Conservation (phyloP, 2,113 vertebrate genomes). For the Ranitomeya variabilis region DNA sequence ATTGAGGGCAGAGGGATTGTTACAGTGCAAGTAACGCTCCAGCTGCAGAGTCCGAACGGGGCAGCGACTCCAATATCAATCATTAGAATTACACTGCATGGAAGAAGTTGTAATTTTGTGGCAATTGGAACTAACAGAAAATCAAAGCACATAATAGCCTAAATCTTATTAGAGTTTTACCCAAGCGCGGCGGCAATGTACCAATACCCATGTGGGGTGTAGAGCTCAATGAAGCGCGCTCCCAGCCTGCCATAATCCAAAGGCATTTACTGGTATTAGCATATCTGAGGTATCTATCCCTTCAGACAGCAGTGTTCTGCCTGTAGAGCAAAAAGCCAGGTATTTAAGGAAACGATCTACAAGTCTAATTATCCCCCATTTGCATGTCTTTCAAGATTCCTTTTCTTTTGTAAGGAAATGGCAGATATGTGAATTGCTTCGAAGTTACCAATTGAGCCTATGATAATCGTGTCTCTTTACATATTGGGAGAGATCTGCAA, state of each 20-base stretch:
- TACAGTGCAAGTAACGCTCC: background rate
- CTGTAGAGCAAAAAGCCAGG: constrained; percentile 67
- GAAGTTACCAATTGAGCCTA: constrained; percentile 33
- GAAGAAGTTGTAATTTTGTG: constrained; percentile 67
- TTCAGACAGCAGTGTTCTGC: constrained; percentile 61
- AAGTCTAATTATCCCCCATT: constrained; percentile 68
- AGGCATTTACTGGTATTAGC: constrained; percentile 69
- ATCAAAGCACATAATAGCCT: constrained; percentile 69
- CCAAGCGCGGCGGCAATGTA: constrained; percentile 60
- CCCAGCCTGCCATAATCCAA: constrained; percentile 66
- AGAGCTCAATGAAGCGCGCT: constrained; percentile 40
- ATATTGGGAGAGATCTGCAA: constrained; percentile 17
- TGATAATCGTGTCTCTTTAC: constrained; percentile 53
- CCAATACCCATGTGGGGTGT: constrained; percentile 60
- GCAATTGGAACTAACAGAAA: constrained; percentile 60
- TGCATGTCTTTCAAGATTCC: constrained; percentile 64
- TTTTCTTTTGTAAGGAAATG: constrained; percentile 58
- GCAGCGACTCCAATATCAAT: constrained; percentile 6
- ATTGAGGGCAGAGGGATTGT: background rate
- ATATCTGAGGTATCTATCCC: constrained; percentile 66
- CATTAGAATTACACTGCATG: constrained; percentile 29
- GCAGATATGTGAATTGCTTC: constrained; percentile 39
- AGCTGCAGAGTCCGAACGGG: background rate
- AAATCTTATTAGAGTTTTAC: constrained; percentile 64
- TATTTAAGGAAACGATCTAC: constrained; percentile 67